Conservation (phyloP, 2,113 vertebrate genomes). For the Sterna hirundo region DNA sequence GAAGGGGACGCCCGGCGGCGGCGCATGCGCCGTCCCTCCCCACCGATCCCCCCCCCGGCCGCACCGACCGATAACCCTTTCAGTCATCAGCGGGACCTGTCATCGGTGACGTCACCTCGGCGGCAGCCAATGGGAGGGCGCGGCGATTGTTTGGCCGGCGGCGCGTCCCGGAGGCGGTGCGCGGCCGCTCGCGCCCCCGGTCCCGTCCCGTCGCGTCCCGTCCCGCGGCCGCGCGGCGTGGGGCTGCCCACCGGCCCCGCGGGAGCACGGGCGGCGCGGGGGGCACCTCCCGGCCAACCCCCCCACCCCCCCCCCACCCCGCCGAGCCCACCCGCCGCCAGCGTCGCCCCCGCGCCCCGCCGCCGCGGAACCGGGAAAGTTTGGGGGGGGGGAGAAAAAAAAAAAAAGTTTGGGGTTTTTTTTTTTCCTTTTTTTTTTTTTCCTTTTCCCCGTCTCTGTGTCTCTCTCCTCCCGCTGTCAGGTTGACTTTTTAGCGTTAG, state of each 20-base stretch:
- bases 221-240: constrained; percentile 85
- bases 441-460: constrained; percentile 76
- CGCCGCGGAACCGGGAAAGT: neutral
- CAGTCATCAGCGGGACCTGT: constrained; percentile 82
- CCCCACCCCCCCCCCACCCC: neutral
- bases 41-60: neutral
- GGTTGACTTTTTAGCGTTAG: constrained; percentile 89
- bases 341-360: neutral
- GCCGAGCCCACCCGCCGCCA: neutral
- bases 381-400: neutral
- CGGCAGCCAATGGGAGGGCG: constrained; percentile 85
- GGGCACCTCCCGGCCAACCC: neutral
- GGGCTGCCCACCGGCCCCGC: constrained; percentile 86
- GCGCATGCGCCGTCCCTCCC: constrained; percentile 77
- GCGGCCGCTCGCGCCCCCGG: constrained; percentile 68
- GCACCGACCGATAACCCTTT: constrained; percentile 77
- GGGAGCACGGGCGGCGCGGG: neutral
- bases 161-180: constrained; percentile 88
- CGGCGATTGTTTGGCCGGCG: constrained; percentile 88
- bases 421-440: constrained; percentile 56
- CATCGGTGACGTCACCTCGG: constrained; percentile 87
- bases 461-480: constrained; percentile 87
- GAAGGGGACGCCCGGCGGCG: constrained; percentile 21
- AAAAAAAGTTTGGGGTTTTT: constrained; percentile 70
- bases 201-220: constrained; percentile 81